phyloP scores from a whole-genome alignment of 2,888 invertebrate species.

The Agrochola lota region DNA sequence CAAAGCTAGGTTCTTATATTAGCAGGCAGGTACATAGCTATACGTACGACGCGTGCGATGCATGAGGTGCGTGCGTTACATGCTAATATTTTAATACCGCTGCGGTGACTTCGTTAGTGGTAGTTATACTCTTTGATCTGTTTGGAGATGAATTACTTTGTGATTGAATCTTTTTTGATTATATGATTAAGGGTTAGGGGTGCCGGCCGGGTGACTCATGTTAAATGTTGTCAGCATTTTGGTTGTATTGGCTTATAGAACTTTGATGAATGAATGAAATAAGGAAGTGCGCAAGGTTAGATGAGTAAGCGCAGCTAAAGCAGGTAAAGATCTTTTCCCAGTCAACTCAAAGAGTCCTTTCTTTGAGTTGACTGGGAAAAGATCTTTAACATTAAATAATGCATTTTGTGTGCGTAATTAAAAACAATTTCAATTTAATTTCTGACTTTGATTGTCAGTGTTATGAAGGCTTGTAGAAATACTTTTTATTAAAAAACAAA shows the following conservation, averaged over 20 bases:
- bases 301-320: too few relatives aligned
- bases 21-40: neutral
- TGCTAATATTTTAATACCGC: conserved; percentile 64
- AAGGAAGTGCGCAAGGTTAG: too few relatives aligned
- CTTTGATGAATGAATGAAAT: neutral
- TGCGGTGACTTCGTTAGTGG: conserved; percentile 61
- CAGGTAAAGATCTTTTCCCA: too few relatives aligned
- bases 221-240: neutral
- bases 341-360: too few relatives aligned
- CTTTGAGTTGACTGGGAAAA: neutral
- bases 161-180: conserved; percentile 59
- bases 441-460: neutral
- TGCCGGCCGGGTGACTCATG: conserved; percentile 22
- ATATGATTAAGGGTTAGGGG: conserved; percentile 41
- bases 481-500: too few relatives aligned
- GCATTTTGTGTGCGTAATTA: neutral
- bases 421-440: neutral
- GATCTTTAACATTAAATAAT: neutral
- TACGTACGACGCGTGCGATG: conserved; percentile 15
- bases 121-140: conserved; percentile 62
- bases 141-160: conserved; percentile 54
- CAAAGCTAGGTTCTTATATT: neutral
- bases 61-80: conserved; percentile 34
- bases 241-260: conserved; percentile 5
- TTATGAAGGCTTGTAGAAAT: neutral